These are phyloP conservation scores for Suricata suricatta DNA, from an alignment of 2,113 vertebrate species.

Conservation along the genomic window DNA sequence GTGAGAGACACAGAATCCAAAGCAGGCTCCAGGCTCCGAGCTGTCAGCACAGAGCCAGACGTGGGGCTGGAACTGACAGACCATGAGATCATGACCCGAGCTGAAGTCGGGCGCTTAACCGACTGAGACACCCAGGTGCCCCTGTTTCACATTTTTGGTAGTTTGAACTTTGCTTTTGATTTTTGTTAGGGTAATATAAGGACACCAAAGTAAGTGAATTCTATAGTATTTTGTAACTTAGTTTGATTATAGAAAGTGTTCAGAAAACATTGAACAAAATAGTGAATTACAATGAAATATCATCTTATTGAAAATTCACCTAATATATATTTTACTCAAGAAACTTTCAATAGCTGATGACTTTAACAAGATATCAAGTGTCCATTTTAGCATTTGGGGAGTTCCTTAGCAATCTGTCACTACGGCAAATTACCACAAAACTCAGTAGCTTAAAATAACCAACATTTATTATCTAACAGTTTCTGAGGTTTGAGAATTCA, in stretches of 20 bases:
- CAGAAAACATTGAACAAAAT: not conserved
- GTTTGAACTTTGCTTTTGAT: not conserved
- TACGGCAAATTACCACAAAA: not conserved
- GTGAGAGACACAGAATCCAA: too few relatives aligned
- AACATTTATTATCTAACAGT: not conserved
- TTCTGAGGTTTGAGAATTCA: not conserved
- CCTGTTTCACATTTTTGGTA: not conserved
- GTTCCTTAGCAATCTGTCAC: not conserved
- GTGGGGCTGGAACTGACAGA: too few relatives aligned
- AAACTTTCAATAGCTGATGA: not conserved
- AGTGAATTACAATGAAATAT: not conserved
- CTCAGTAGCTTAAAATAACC: not conserved
- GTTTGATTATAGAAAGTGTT: not conserved
- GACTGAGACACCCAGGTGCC: too few relatives aligned
- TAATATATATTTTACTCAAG: not conserved
- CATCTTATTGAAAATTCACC: not conserved
- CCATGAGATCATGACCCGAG: too few relatives aligned
- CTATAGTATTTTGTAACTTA: not conserved
- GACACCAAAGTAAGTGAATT: not conserved
- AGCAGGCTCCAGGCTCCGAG: too few relatives aligned
- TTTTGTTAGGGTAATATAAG: not conserved
- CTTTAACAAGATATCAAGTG: not conserved
- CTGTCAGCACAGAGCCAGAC: too few relatives aligned
- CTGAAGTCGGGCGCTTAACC: too few relatives aligned
- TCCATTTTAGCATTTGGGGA: not conserved